Conservation (phyloP, 2,888 invertebrate species). For the Epistrophe eligans region DNA sequence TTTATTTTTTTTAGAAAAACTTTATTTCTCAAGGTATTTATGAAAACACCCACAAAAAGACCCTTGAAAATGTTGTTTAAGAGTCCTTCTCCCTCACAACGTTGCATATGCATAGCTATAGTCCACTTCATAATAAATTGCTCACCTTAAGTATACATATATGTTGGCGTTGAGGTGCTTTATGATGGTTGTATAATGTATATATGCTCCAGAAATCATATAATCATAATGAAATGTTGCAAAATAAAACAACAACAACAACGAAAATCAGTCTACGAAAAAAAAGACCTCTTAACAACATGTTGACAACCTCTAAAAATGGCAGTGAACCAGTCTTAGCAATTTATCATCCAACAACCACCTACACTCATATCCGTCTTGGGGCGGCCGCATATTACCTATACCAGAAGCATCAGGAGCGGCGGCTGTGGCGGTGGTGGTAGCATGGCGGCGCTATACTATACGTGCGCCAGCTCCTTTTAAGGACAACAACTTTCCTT, state of each 20-base stretch:
- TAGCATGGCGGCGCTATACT: constrained; percentile 22
- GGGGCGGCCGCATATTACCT: constrained; percentile 1
- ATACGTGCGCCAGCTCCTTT: constrained; percentile 63
- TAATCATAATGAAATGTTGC: constrained; percentile 42
- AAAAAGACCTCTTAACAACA: constrained; percentile 43
- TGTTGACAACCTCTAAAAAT: constrained; percentile 70
- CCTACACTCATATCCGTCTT: constrained; percentile 52
- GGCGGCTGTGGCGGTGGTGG: too few relatives aligned
- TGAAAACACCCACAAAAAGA: constrained; percentile 19
- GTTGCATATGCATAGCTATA: background rate
- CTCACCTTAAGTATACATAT: background rate
- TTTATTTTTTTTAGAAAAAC: background rate
- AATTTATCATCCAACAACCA: constrained; percentile 52
- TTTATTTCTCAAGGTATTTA: constrained; percentile 1
- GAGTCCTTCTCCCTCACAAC: background rate
- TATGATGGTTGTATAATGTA: background rate
- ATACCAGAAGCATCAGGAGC: background rate
- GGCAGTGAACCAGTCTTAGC: constrained; percentile 69
- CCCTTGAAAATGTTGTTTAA: constrained; percentile 5
- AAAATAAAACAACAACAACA: constrained; percentile 21
- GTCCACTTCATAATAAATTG: constrained; percentile 18
- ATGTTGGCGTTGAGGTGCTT: background rate
- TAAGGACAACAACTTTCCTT: constrained; percentile 72
- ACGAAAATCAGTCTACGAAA: constrained; percentile 7
- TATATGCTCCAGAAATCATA: constrained; percentile 42